Percentiles rank a stretch among this genome's conserved stretches.
Conservation (phyloP, 1,140 invertebrate species). For the Drosophila pallidifrons region DNA sequence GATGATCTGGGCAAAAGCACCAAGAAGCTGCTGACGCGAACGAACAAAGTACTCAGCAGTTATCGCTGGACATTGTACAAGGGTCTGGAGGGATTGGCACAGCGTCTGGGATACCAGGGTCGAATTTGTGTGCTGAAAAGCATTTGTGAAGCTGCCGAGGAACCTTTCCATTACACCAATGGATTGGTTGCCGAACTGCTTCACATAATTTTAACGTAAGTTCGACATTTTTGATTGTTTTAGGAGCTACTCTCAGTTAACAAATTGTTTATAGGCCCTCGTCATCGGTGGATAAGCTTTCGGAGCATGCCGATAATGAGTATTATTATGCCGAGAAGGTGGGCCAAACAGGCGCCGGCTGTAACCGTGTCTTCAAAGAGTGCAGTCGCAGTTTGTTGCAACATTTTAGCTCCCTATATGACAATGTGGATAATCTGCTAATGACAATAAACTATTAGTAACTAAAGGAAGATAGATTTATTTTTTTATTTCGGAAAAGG, state of each 20-base stretch:
- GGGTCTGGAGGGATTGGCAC: conserved; percentile 71
- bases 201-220: conserved; percentile 90
- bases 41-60: conserved; percentile 68
- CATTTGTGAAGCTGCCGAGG: conserved; percentile 90
- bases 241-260: neutral
- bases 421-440: conserved; percentile 62
- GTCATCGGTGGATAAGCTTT: conserved; percentile 87
- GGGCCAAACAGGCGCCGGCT: conserved; percentile 86
- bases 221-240: neutral
- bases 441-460: conserved; percentile 60
- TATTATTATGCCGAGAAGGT: conserved; percentile 89
- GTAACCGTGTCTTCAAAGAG: conserved; percentile 87
- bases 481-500: neutral
- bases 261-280: conserved; percentile 86
- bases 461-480: neutral
- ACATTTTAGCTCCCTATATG: conserved; percentile 63
- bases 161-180: conserved; percentile 88
- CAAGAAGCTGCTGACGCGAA: conserved; percentile 56
- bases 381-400: conserved; percentile 85
- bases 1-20: conserved; percentile 72
- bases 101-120: conserved; percentile 87
- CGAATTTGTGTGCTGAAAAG: conserved; percentile 89
- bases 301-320: conserved; percentile 88
- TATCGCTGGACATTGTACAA: conserved; percentile 81
- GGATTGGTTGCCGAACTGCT: conserved; percentile 90